Evolutionary conservation across 2,888 invertebrate species (phyloP).

Genomic region (Frankliniella intonsa): DNA sequence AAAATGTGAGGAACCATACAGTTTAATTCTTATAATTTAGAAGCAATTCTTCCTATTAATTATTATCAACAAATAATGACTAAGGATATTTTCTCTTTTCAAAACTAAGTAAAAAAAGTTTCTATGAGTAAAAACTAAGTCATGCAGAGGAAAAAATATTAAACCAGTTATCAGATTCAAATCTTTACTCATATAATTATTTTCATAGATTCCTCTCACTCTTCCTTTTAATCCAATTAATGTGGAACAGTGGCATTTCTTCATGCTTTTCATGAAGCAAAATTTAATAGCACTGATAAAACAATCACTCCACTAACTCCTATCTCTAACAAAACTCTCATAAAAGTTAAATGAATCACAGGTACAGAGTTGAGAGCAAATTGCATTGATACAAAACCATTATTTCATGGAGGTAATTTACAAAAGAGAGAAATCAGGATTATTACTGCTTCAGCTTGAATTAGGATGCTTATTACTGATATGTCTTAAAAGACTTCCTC

Average conservation of each 20-base stretch:
- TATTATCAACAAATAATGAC: too few species aligned
- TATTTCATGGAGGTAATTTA: background rate
- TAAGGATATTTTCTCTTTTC: background rate
- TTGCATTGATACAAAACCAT: too few species aligned
- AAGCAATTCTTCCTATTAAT: background rate
- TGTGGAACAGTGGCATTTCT: background rate
- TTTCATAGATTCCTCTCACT: too few species aligned
- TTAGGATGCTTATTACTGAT: constrained; percentile 35
- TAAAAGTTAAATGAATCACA: background rate
- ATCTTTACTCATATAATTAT: too few species aligned
- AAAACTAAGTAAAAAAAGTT: background rate
- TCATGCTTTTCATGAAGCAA: background rate
- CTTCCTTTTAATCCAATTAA: background rate
- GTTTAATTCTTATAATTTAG: background rate
- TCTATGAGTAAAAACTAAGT: background rate
- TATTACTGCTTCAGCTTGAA: background rate
- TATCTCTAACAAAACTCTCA: background rate
- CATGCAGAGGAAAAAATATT: background rate
- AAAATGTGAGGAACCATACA: background rate
- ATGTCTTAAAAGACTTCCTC: constrained; percentile 37
- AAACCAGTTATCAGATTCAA: too few species aligned
- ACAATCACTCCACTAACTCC: background rate
- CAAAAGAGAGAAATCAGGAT: background rate
- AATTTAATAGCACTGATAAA: background rate
- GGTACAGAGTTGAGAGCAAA: background rate